phyloP scores from a whole-genome alignment of 2,113 vertebrate species.

The Charadrius vociferus region DNA sequence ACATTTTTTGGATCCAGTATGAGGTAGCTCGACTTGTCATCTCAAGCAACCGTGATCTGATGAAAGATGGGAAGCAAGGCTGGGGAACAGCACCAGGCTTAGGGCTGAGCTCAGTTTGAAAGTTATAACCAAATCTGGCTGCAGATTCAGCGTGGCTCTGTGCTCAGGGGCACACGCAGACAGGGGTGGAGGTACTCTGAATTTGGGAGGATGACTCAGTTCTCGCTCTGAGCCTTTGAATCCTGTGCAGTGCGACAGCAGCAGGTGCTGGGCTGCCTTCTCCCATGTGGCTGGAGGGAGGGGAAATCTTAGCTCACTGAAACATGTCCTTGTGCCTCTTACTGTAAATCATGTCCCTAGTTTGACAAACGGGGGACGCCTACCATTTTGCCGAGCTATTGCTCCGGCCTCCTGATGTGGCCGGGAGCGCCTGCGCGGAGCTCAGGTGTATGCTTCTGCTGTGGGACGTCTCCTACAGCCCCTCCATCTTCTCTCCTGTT shows the following conservation, averaged over 20 bases:
- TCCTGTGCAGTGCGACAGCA: neutral
- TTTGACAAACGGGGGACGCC: rapidly evolving
- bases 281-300: conserved; percentile 28
- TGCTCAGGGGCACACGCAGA: neutral
- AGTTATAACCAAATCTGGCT: conserved; percentile 28
- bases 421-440: rapidly evolving
- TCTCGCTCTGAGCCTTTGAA: conserved; percentile 43
- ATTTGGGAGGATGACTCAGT: conserved; percentile 41
- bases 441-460: rapidly evolving
- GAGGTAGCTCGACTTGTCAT: neutral
- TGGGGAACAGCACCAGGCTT: neutral
- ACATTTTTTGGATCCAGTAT: neutral
- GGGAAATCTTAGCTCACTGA: conserved; percentile 30
- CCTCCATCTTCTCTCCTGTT: neutral
- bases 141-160: neutral
- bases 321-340: neutral
- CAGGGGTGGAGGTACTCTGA: neutral
- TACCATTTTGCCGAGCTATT: neutral
- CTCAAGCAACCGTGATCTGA: neutral
- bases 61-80: neutral
- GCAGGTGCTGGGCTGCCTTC: conserved; percentile 25
- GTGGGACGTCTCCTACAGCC: neutral
- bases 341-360: conserved; percentile 7
- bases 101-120: conserved; percentile 41
- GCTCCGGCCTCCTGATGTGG: rapidly evolving